Evolutionary conservation across 1,140 invertebrate species (phyloP).

Genomic region (Sitodiplosis mosellana): DNA sequence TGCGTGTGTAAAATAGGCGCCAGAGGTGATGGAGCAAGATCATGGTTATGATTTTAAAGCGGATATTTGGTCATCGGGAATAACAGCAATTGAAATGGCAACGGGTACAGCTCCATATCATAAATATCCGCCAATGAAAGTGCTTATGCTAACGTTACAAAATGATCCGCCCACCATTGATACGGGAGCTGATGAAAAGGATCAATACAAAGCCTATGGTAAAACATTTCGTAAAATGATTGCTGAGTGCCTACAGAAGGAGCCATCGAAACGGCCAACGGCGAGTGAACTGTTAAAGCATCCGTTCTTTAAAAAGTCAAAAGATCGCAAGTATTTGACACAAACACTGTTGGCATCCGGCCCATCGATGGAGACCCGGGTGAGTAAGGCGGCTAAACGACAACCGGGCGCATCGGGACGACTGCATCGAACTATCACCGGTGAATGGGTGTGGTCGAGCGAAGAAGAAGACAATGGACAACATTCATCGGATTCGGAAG

Average conservation of each 20-base stretch:
- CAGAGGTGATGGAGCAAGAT: conserved; percentile 99
- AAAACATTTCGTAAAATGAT: conserved; percentile 96
- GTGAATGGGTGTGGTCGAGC: conserved; percentile 96
- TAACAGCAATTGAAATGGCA: conserved; percentile 97
- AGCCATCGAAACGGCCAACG: conserved; percentile 84
- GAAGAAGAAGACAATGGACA: conserved; percentile 35
- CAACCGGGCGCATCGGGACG: conserved; percentile 82
- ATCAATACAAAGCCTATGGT: conserved; percentile 95
- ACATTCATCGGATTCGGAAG: conserved; percentile 22
- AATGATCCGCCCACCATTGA: conserved; percentile 96
- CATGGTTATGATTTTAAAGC: conserved; percentile 98
- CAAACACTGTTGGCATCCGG: conserved; percentile 75
- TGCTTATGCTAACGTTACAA: conserved; percentile 92
- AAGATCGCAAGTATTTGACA: conserved; percentile 88
- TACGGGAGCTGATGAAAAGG: conserved; percentile 84
- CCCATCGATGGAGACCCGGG: conserved; percentile 70
- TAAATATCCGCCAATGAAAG: conserved; percentile 98
- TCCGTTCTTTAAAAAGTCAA: conserved; percentile 98
- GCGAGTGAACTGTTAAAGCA: conserved; percentile 96
- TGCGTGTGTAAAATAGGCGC: conserved; percentile 36
- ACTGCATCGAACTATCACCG: conserved; percentile 84
- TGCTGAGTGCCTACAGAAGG: conserved; percentile 85
- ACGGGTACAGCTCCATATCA: conserved; percentile 97
- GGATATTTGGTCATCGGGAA: conserved; percentile 99
- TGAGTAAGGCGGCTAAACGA: conserved; percentile 69